Percentiles rank a stretch among this genome's conserved stretches.
phyloP scores from a whole-genome alignment of 2,797 vertebrate species.

The Coccyzus lansbergi region DNA sequence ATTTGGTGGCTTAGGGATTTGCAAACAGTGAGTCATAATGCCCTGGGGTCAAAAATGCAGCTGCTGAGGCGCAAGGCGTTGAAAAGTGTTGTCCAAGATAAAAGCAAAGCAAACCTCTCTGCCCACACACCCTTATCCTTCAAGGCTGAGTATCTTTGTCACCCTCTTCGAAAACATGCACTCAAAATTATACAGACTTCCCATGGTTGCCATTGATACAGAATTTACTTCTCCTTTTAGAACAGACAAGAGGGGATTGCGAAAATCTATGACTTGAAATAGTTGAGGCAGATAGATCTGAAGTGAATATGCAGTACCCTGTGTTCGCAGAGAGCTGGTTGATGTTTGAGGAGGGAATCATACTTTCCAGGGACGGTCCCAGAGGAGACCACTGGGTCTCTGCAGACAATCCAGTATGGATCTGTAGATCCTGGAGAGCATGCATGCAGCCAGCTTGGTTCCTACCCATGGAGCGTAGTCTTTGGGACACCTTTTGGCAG shows the following conservation, averaged over 20 bases:
- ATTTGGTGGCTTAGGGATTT: constrained; percentile 29
- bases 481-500: background rate
- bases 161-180: constrained; percentile 3
- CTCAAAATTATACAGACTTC: constrained; percentile 37
- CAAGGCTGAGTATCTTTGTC: constrained; percentile 57
- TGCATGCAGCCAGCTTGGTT: background rate
- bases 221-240: constrained; percentile 45
- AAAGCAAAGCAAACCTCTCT: constrained; percentile 54
- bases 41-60: constrained; percentile 40
- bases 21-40: constrained; percentile 59
- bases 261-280: constrained; percentile 27
- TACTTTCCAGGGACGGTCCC: background rate
- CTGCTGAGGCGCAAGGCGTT: constrained; percentile 40
- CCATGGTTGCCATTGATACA: constrained; percentile 56
- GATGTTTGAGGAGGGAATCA: background rate
- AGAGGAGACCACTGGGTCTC: background rate
- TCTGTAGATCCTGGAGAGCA: background rate
- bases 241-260: constrained; percentile 4
- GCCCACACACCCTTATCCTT: constrained; percentile 56
- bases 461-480: background rate
- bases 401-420: background rate
- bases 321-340: background rate
- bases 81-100: constrained; percentile 59
- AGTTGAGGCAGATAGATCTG: background rate
- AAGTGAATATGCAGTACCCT: background rate